Evolutionary conservation across 1,140 invertebrate species (phyloP), one percentile per base, ranked within the genome.

Genomic region (Leptonema lineaticorne): DNA sequence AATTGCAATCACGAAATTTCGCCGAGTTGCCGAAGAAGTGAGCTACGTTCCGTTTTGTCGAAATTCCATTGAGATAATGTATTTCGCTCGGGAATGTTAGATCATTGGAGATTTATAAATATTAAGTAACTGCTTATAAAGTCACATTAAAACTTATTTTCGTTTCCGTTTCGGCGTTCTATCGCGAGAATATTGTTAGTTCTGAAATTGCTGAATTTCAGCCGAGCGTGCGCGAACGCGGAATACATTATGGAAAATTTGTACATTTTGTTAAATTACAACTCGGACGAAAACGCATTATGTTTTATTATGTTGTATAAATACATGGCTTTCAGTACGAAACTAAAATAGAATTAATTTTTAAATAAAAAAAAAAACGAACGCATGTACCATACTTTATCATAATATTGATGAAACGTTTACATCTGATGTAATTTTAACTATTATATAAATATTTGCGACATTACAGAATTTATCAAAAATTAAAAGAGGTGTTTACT

Each of bases 131-230:
- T 62, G 59, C 33, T 62, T 41, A 27, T 27, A 27, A 62, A 62
- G 59, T 62, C 59, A 62, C 59, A 62, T 62, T 62, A 62, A 62
- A 62, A 62, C 59, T 62, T 62, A 62, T 62, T 62, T 62, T 41
- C 59, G 29, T 62, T 62, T 62, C 59, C 59, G 59, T 45, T 45
- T 33, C 30, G 18, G 33, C 22, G 9, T 20, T 6, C 59, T 24
- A 62, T 62, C 30, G 37, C 29, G 29, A 27, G 59, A 62, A 62
- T 62, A 62, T 45, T 41, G 59, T 45, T 27, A 45, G 59, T 62
- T 45, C 30, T 26, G 59, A 59, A 37, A 37, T 37, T 59, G 30
- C 28, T 30, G 57, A 59, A 59, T 33, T 59, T 59, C 28, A 59
- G 11, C 50, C 28, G 28, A 18, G 30, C 16, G 57, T 7, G 33